A percentile compares a stretch with the other conserved stretches of the same genome.
Conservation (phyloP, 1,140 invertebrate genomes). For the Laupala kohalensis region DNA sequence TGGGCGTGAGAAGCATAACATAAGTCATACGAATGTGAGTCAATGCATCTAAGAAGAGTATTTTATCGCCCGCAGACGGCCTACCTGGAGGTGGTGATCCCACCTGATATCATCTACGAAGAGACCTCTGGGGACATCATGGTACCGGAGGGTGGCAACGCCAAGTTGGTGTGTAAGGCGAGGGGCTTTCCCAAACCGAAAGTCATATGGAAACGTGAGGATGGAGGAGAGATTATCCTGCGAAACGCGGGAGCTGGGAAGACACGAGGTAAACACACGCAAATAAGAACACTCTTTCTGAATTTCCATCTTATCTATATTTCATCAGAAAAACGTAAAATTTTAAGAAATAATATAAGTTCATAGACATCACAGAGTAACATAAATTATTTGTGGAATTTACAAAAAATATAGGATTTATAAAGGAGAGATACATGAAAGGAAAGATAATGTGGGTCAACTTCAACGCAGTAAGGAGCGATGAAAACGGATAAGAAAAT, state of each 20-base stretch:
- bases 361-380: too few relatives aligned
- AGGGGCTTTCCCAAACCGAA: constrained; percentile 71
- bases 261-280: constrained; percentile 45
- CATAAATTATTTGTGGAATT: too few relatives aligned
- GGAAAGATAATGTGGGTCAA: too few relatives aligned
- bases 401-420: too few relatives aligned
- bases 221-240: constrained; percentile 66
- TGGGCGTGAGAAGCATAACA: background rate
- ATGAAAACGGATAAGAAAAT: too few relatives aligned
- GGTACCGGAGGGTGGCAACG: constrained; percentile 79
- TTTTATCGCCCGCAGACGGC: constrained; percentile 63
- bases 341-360: too few relatives aligned
- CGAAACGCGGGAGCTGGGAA: constrained; percentile 47
- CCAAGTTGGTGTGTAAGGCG: constrained; percentile 74
- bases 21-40: background rate
- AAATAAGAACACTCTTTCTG: too few relatives aligned
- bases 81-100: constrained; percentile 75
- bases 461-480: too few relatives aligned
- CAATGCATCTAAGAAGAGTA: background rate
- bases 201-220: constrained; percentile 76
- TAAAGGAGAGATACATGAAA: too few relatives aligned
- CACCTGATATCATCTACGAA: constrained; percentile 77
- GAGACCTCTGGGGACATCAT: constrained; percentile 80
- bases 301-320: too few relatives aligned
- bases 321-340: too few relatives aligned